These are phyloP conservation scores for Margaritifera margaritifera DNA, from an alignment of 2,888 invertebrate species.

Conservation along the genomic window DNA sequence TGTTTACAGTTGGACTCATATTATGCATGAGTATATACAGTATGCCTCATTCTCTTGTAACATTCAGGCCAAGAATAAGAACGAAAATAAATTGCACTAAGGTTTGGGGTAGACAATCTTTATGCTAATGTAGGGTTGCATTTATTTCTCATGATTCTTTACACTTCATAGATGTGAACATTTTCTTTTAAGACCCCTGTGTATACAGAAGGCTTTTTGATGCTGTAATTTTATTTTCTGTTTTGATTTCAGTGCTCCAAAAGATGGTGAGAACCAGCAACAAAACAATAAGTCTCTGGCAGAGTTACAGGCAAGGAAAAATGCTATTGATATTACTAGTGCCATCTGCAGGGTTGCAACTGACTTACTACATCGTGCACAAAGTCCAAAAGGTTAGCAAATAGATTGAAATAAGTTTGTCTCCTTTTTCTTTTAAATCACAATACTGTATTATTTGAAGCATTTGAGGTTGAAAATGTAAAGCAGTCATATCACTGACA, in stretches of 20 bases:
- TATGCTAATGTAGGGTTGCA: no score
- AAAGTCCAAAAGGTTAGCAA: slow-evolving; percentile 74
- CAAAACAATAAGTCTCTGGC: slow-evolving; percentile 77
- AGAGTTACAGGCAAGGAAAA: slow-evolving; percentile 80
- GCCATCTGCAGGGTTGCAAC: slow-evolving; percentile 85
- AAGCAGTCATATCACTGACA: not conserved
- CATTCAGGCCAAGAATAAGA: no score
- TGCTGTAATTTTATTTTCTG: not conserved
- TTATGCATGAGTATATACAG: no score
- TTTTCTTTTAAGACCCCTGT: no score
- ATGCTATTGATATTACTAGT: slow-evolving; percentile 84
- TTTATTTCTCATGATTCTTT: no score
- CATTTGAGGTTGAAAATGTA: slow-evolving; percentile 1
- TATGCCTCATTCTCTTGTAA: no score
- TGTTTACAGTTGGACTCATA: no score
- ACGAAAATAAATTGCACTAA: no score
- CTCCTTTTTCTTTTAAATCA: not conserved
- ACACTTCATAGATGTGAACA: no score
- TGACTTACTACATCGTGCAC: slow-evolving; percentile 83
- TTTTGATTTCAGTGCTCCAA: slow-evolving; percentile 75
- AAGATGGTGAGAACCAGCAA: slow-evolving; percentile 77
- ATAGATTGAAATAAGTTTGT: not conserved
- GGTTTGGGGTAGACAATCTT: no score
- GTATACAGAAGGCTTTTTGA: not conserved
- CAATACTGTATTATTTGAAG: no score